A percentile compares a stretch with the other conserved stretches of the same genome.
phyloP scores from a whole-genome alignment of 2,113 vertebrate genomes.

The Globicephala melas region DNA sequence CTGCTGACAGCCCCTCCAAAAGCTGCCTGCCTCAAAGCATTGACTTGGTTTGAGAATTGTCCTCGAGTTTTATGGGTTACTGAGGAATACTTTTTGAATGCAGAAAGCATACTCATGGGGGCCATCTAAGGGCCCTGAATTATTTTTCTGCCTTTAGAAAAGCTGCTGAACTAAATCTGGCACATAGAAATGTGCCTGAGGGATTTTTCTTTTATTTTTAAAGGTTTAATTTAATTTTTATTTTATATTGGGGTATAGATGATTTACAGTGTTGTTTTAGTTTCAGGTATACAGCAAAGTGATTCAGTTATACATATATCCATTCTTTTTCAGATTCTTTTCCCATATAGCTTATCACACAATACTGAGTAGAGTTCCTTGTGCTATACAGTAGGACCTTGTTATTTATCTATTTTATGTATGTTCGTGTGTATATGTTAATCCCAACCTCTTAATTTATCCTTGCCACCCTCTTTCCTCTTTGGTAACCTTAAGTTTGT shows the following conservation, averaged over 20 bases:
- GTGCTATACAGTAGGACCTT: background rate
- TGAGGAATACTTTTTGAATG: background rate
- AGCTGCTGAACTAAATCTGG: background rate
- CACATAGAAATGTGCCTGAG: background rate
- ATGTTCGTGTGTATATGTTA: background rate
- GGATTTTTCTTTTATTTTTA: background rate
- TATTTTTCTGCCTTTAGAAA: background rate
- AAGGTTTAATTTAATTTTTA: background rate
- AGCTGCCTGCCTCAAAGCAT: background rate
- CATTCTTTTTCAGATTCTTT: background rate
- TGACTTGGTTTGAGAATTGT: background rate
- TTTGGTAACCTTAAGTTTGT: background rate
- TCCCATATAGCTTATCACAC: background rate
- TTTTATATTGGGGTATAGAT: background rate
- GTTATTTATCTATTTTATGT: background rate
- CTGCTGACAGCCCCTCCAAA: background rate
- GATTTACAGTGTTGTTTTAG: background rate
- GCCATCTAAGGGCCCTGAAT: background rate
- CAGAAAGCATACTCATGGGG: background rate
- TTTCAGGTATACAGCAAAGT: background rate
- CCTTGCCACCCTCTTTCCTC: background rate
- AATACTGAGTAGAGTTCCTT: background rate
- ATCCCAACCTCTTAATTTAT: background rate
- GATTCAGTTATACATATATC: background rate
- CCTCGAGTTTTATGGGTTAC: background rate